phyloP scores from a whole-genome alignment of 2,113 vertebrate species.

The Archilochus colubris region DNA sequence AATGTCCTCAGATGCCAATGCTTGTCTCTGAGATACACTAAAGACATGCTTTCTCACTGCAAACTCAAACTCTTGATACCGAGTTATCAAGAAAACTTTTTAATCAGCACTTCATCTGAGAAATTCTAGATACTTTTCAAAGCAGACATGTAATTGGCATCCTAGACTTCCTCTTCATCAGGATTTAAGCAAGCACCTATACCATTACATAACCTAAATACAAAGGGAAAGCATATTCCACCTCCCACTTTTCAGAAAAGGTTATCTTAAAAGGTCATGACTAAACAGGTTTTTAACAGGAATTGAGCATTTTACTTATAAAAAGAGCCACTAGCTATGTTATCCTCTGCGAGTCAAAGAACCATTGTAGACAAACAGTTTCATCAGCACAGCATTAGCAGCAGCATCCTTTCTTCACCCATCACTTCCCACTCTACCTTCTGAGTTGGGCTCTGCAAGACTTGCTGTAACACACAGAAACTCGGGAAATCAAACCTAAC shows the following conservation, averaged over 20 bases:
- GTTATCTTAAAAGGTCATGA: background rate
- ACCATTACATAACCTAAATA: background rate
- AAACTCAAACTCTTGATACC: background rate
- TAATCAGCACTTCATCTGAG: background rate
- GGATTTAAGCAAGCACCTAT: background rate
- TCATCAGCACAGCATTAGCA: background rate
- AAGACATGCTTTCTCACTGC: accelerated
- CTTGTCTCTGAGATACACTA: background rate
- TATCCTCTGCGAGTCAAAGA: background rate
- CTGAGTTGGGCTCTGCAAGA: too few species aligned
- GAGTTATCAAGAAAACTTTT: background rate
- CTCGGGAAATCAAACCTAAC: background rate
- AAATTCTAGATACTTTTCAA: background rate
- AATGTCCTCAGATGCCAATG: background rate
- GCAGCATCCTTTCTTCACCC: background rate
- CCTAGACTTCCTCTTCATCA: background rate
- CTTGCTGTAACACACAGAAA: background rate
- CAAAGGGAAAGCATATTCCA: background rate
- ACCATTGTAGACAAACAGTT: background rate
- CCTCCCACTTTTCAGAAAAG: background rate
- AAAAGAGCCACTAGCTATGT: background rate
- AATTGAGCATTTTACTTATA: background rate
- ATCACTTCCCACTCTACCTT: background rate
- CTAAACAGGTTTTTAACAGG: background rate
- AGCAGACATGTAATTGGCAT: background rate